Percentiles rank a stretch among this genome's conserved stretches.
Evolutionary conservation across 2,797 vertebrate genomes (phyloP).

Genomic region (Carcharodon carcharias): DNA sequence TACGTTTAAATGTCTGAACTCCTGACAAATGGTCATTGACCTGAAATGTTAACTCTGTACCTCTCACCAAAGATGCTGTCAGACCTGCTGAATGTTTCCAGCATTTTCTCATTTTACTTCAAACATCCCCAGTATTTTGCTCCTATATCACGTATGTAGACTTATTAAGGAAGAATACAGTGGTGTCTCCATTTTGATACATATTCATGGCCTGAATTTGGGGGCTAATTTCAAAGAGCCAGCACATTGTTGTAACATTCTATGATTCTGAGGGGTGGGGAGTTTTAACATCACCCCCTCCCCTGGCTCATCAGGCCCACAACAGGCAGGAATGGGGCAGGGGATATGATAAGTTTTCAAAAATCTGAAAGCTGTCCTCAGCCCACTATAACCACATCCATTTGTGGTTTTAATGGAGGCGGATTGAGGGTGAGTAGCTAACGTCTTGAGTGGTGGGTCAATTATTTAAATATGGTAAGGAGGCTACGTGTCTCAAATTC

Average conservation of each 20-base stretch:
- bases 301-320: background rate
- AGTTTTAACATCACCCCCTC: background rate
- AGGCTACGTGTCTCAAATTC: background rate
- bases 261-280: background rate
- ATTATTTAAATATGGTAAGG: background rate
- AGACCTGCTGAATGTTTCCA: background rate
- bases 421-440: background rate
- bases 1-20: background rate
- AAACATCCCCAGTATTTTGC: background rate
- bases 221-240: background rate
- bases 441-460: background rate
- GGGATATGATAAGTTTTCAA: no score
- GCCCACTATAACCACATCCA: no score
- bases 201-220: background rate
- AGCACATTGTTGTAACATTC: background rate
- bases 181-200: background rate
- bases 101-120: background rate
- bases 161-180: background rate
- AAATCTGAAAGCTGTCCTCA: no score
- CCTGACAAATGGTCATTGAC: background rate
- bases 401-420: background rate
- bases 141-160: background rate
- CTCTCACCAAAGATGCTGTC: background rate
- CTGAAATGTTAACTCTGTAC: background rate
- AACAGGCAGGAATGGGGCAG: background rate